Percentiles rank a stretch among this genome's conserved stretches.
These are phyloP conservation scores for Alectura lathami DNA, from an alignment of 2,113 vertebrate genomes.

Conservation along the genomic window DNA sequence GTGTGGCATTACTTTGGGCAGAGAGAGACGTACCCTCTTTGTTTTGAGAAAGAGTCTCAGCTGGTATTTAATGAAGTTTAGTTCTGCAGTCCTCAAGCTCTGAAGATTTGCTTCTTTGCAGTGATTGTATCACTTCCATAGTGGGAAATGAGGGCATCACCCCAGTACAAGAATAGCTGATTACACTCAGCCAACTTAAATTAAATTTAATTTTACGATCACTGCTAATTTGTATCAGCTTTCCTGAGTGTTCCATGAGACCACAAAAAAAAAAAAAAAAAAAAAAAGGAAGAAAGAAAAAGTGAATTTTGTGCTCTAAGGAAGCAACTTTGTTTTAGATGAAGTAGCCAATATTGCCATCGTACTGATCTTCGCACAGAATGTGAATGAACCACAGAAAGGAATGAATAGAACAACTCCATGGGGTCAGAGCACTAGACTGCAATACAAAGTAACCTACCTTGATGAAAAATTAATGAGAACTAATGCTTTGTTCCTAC, in stretches of 20 bases:
- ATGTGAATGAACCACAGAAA: not conserved
- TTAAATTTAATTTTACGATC: not conserved
- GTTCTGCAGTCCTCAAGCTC: not conserved
- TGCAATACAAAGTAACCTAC: not conserved
- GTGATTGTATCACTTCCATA: conserved; percentile 33
- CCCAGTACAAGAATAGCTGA: not conserved
- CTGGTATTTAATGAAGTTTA: conserved; percentile 15
- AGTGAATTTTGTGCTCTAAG: not conserved
- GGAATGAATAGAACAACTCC: not conserved
- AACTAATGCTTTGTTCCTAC: not conserved
- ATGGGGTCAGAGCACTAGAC: not conserved
- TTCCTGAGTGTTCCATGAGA: not conserved
- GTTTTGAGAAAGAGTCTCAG: not conserved
- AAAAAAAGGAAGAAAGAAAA: not conserved
- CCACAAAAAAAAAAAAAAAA: not conserved
- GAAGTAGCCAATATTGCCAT: not conserved
- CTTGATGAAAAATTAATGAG: not conserved
- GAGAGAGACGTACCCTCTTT: not conserved
- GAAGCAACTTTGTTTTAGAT: not conserved
- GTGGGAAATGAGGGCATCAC: conserved; percentile 32
- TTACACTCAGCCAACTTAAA: not conserved
- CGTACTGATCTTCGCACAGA: not conserved
- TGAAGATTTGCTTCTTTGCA: not conserved
- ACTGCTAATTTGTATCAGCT: conserved; percentile 4
- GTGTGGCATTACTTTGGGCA: not conserved